Conservation (phyloP, 2,797 vertebrate species). For the Antennarius maculatus region DNA sequence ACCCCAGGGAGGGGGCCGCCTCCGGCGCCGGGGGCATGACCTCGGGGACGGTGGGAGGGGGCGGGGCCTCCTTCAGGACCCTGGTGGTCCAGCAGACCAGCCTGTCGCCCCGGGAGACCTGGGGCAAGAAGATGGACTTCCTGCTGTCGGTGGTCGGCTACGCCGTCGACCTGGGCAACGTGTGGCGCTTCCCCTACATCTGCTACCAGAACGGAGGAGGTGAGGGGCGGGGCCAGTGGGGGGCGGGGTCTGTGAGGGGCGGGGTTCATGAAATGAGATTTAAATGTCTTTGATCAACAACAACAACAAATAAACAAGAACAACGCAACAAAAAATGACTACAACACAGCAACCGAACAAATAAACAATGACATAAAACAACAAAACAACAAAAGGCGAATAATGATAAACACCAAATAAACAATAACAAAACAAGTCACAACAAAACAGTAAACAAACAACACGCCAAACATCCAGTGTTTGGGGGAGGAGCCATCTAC, state of each 20-base stretch:
- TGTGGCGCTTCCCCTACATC: conserved; percentile 99
- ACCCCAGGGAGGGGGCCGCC: conserved; percentile 76
- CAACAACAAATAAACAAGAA: too few relatives aligned
- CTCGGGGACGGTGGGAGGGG: conserved; percentile 38
- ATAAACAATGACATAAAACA: too few relatives aligned
- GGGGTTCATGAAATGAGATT: background rate
- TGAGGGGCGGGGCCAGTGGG: conserved; percentile 75
- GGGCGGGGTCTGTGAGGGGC: conserved; percentile 3
- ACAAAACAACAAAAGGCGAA: too few relatives aligned
- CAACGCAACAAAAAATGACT: too few relatives aligned
- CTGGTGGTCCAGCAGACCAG: conserved; percentile 88
- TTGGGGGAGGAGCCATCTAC: too few relatives aligned
- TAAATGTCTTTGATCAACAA: too few relatives aligned
- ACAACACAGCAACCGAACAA: too few relatives aligned
- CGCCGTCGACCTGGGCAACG: conserved; percentile 96
- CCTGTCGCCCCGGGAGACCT: conserved; percentile 88
- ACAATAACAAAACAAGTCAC: too few relatives aligned
- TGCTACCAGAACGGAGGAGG: conserved; percentile 99
- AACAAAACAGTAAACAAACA: too few relatives aligned
- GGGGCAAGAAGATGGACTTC: conserved; percentile 99
- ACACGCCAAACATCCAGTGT: too few relatives aligned
- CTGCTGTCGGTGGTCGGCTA: conserved; percentile 97
- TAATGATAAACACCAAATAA: too few relatives aligned
- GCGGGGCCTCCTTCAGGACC: conserved; percentile 74
- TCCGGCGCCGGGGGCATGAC: conserved; percentile 41